Conservation (phyloP, 2,888 invertebrate species). For the Nasonia oneida region DNA sequence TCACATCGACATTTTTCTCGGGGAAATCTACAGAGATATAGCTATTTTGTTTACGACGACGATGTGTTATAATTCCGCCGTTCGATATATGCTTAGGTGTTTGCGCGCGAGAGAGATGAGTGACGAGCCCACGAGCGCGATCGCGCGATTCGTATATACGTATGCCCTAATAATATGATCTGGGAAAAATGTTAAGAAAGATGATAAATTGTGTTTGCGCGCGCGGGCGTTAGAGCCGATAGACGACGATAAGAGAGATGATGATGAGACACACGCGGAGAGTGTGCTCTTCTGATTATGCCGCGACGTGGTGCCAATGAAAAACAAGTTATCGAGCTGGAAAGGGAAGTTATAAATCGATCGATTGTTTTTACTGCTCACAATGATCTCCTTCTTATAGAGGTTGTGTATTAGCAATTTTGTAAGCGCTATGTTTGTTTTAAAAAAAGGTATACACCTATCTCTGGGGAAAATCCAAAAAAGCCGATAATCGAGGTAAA, state of each 20-base stretch:
- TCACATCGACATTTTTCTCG: background rate
- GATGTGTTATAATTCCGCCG: no score
- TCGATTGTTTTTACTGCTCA: no score
- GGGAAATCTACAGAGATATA: background rate
- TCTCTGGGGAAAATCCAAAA: background rate
- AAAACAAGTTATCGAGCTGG: slow-evolving; percentile 5
- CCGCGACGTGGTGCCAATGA: background rate
- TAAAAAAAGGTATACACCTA: background rate
- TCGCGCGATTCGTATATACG: no score
- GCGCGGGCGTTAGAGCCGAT: no score
- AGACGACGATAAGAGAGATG: background rate
- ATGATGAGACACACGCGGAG: no score
- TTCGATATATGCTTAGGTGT: no score
- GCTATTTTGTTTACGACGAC: background rate
- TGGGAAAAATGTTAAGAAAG: background rate
- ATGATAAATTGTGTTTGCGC: background rate
- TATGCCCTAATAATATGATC: background rate
- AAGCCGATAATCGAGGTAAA: background rate
- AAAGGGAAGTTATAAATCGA: background rate
- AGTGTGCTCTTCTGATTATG: no score
- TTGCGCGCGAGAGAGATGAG: no score
- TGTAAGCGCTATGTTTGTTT: background rate
- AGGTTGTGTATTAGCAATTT: no score
- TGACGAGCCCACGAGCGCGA: no score
- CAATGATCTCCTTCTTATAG: no score